Percentiles rank a stretch among this genome's conserved stretches.
These are phyloP conservation scores for Apeira syringaria DNA, from an alignment of 2,888 invertebrate genomes.

Conservation along the genomic window DNA sequence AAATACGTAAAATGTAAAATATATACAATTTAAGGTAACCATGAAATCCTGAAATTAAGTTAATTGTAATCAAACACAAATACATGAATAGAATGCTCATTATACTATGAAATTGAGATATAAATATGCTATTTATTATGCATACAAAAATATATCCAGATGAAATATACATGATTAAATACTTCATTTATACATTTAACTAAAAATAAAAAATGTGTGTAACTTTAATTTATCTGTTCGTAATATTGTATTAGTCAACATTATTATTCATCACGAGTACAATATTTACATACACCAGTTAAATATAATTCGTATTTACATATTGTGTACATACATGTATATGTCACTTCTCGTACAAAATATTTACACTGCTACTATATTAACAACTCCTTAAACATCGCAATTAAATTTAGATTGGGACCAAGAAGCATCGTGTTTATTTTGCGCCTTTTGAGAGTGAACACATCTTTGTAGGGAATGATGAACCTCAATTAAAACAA, in stretches of 20 bases:
- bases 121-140: too few relatives aligned
- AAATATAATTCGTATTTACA: constrained; percentile 59
- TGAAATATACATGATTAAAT: too few relatives aligned
- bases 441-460: constrained; percentile 1
- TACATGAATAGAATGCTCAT: too few relatives aligned
- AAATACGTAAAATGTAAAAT: too few relatives aligned
- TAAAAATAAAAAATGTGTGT: too few relatives aligned
- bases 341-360: constrained; percentile 45
- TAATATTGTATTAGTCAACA: constrained; percentile 66
- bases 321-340: constrained; percentile 49
- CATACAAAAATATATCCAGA: too few relatives aligned
- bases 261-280: constrained; percentile 39
- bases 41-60: too few relatives aligned
- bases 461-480: background rate
- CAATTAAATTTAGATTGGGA: constrained; percentile 31
- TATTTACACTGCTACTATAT: constrained; percentile 42
- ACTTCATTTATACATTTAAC: background rate
- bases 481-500: background rate
- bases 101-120: too few relatives aligned
- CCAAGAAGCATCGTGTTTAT: constrained; percentile 12
- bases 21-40: too few relatives aligned
- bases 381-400: constrained; percentile 16
- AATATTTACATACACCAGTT: constrained; percentile 51
- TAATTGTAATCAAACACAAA: too few relatives aligned
- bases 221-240: background rate